Base-by-base conservation (phyloP, 1,140 invertebrate genomes). In the Mercenaria mercenaria region DNA sequence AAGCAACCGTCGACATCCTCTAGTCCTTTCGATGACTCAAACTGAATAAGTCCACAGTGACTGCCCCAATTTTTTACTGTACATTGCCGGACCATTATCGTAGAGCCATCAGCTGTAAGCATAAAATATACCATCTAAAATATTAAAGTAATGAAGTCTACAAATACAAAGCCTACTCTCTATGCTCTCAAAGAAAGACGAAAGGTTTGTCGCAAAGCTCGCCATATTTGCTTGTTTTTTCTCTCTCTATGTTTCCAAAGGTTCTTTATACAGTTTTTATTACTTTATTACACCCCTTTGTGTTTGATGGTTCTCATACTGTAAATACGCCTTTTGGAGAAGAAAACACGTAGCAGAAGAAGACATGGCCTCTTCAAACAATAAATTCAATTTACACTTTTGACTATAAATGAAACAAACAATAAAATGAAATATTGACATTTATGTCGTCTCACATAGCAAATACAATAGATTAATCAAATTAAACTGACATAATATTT, bases 1-100 rank as follows among this genome's bases (percentile, higher is more conserved):
- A 89, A n/a, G 39, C 88, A 89, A 23, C 88, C 88, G n/a, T 89
- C 47, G 1, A 89, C 43, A 23, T 89, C 80, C 52, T 89, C 88
- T 23, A 79, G 26, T 23, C 72, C 85, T 47, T 61, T 29, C 18
- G 50, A 13, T 23, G 32, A 32, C 26, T 89, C 64, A 50, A 89
- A 83, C 34, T 77, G 47, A 34, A 89, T 89, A 11, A 83, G 39
- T 34, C 88, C 88, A 77, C 88, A 89, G 52, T 56, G 50, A 59
- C 80, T 89, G 26, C 88, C 88, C 88, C 88, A 89, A 37, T 89
- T 47, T 10, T 59, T 29, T 8, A 47, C 67, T 56, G 50, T 39
- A 84, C 88, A 89, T 47, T 89, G 67, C 29, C 88, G 88, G 23
- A 89, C 67, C 13, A 89, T 15, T 13, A 89, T 83, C 3, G 67